Conservation (phyloP, 2,113 vertebrate species). For the Neolamprologus sp. region DNA sequence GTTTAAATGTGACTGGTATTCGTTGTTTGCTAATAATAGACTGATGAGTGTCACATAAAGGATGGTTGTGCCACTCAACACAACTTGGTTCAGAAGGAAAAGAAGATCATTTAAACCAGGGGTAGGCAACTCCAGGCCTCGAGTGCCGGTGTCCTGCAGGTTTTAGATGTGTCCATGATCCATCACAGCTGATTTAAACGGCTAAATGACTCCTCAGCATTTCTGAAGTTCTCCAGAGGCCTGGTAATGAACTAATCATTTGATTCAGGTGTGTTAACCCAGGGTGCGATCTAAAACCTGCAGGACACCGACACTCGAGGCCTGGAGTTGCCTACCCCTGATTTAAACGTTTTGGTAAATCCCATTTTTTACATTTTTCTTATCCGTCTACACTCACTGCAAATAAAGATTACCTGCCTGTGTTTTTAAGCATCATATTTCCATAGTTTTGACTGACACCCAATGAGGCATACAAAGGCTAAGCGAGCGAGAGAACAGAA, state of each 20-base stretch:
- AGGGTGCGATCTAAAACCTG: not conserved
- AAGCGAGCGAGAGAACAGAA: not conserved
- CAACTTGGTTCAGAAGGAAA: not conserved
- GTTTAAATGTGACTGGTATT: not conserved
- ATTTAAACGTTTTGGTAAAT: not conserved
- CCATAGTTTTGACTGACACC: conserved; percentile 17
- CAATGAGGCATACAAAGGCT: conserved; percentile 1
- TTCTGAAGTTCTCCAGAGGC: not conserved
- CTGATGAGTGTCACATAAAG: not conserved
- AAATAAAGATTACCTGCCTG: not conserved
- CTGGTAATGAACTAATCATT: not conserved
- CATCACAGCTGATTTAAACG: not conserved
- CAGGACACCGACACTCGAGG: not conserved
- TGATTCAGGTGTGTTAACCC: not conserved
- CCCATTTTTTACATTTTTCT: not conserved
- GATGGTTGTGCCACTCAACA: not conserved
- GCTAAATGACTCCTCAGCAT: not conserved
- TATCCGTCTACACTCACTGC: not conserved
- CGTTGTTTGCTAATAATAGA: not conserved
- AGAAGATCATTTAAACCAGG: not conserved
- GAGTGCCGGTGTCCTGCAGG: not conserved
- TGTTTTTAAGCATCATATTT: not conserved
- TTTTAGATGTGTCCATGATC: not conserved
- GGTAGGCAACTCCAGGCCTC: not conserved
- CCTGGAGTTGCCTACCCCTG: not conserved